A percentile compares a stretch with the other conserved stretches of the same genome.
Conservation (phyloP, 2,797 vertebrate genomes). For the Liparis tanakae region DNA sequence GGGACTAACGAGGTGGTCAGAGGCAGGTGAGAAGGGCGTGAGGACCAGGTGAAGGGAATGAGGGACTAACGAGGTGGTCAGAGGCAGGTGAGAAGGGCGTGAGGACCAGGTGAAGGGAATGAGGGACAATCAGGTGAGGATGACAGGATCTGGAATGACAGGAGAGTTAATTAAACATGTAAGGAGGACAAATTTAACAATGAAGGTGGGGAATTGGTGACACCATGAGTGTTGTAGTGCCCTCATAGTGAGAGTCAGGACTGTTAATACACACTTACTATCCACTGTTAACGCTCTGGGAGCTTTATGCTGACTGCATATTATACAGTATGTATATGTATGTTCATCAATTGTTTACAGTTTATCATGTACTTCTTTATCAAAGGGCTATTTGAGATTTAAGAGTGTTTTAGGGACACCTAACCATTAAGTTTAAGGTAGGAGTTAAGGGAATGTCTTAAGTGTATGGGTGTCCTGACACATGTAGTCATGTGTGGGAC, state of each 20-base stretch:
- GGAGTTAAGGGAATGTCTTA: not conserved
- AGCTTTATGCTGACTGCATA: slow-evolving; percentile 24
- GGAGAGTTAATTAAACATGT: no score
- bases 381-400: not conserved
- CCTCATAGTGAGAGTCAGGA: slow-evolving; percentile 33
- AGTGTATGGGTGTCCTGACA: not conserved
- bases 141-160: no score
- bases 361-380: not conserved
- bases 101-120: no score
- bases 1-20: no score
- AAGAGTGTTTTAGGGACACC: not conserved
- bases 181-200: no score
- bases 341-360: slow-evolving; percentile 8
- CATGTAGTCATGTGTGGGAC: not conserved
- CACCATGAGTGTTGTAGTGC: slow-evolving; percentile 43
- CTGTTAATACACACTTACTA: slow-evolving; percentile 25
- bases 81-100: no score
- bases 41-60: no score
- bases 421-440: not conserved
- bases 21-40: no score
- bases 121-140: no score
- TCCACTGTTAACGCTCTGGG: slow-evolving; percentile 27
- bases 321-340: not conserved
- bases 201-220: no score
- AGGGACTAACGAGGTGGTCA: no score